Conservation (phyloP, 1,140 invertebrate species). For the Lerema accius region DNA sequence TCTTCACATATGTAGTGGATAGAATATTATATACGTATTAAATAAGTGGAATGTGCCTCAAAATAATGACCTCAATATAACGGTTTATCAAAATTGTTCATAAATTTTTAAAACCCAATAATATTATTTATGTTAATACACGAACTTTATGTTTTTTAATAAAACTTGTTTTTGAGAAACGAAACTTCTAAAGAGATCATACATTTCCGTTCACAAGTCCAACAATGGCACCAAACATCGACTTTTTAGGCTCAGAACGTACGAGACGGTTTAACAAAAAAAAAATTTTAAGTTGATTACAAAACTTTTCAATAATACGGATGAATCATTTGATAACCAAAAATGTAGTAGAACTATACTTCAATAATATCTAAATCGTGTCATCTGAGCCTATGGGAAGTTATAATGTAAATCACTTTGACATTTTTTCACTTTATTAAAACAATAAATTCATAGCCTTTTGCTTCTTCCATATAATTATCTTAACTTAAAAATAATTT, state of each 20-base stretch:
- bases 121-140: no score
- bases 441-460: neutral
- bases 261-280: neutral
- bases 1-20: no score
- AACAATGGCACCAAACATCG: neutral
- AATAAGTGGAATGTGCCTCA: no score
- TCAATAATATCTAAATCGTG: neutral
- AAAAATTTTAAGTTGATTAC: no score
- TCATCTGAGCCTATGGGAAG: neutral
- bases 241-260: neutral
- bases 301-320: no score
- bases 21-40: no score
- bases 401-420: neutral
- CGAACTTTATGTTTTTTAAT: neutral
- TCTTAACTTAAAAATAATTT: neutral
- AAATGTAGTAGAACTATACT: no score
- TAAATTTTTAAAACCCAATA: no score
- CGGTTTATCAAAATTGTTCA: no score
- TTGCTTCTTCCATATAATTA: neutral
- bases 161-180: neutral
- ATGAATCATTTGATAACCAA: no score
- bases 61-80: no score
- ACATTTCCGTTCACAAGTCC: conserved; percentile 1
- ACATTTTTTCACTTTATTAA: neutral
- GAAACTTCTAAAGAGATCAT: neutral